Percentiles rank a stretch among this genome's conserved stretches.
phyloP scores from a whole-genome alignment of 2,888 invertebrate genomes.

The Crossocerus cetratus region DNA sequence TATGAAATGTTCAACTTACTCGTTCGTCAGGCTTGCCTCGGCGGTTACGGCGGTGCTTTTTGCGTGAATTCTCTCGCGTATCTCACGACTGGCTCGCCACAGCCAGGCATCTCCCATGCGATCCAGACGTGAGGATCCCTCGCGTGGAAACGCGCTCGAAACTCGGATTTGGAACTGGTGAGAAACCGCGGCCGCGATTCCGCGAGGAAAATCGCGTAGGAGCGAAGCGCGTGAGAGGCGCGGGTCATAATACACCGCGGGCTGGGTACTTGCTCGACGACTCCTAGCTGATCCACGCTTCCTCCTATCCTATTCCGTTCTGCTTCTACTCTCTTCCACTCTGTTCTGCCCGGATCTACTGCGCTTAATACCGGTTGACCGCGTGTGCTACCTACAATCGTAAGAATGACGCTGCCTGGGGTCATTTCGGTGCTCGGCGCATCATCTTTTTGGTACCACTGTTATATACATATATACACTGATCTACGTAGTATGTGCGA shows the following conservation, averaged over 20 bases:
- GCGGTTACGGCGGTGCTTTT: neutral
- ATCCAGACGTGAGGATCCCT: constrained; percentile 52
- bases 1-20: constrained; percentile 30
- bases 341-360: constrained; percentile 7
- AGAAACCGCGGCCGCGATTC: constrained; percentile 15
- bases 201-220: constrained; percentile 14
- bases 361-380: constrained; percentile 27
- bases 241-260: constrained; percentile 7
- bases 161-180: constrained; percentile 34
- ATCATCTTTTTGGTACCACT: constrained; percentile 55
- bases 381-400: constrained; percentile 46
- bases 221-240: neutral
- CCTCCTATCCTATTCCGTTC: neutral
- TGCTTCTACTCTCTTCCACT: neutral
- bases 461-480: constrained; percentile 47
- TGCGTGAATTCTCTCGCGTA: neutral
- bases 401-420: constrained; percentile 59
- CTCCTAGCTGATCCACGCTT: neutral
- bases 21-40: constrained; percentile 20
- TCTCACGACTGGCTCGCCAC: constrained; percentile 8
- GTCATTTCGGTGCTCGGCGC: constrained; percentile 66
- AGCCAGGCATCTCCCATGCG: constrained; percentile 22
- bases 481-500: constrained; percentile 64
- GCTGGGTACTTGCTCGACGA: neutral
- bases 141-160: constrained; percentile 43